Percentiles rank a stretch among this genome's conserved stretches.
Evolutionary conservation across 1,140 invertebrate species (phyloP).

Genomic region (Trachelipus rathkii): DNA sequence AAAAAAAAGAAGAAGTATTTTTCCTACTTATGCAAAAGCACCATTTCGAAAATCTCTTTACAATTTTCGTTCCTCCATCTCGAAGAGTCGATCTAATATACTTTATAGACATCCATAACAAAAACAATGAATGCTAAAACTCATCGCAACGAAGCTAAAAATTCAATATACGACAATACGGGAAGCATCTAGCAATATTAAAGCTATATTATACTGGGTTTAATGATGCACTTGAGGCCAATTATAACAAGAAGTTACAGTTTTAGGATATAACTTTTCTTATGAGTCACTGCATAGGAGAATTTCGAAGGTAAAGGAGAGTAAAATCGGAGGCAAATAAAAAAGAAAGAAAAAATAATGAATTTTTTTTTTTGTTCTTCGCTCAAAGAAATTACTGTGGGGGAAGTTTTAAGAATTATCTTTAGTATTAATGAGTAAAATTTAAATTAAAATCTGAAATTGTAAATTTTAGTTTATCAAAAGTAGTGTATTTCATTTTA

Average conservation of each 20-base stretch:
- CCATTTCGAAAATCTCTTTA: background rate
- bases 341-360: background rate
- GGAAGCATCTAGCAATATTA: slow-evolving; percentile 12
- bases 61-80: background rate
- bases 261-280: slow-evolving; percentile 9
- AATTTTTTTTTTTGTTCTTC: too few species aligned
- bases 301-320: background rate
- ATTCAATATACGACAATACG: slow-evolving; percentile 13
- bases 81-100: background rate
- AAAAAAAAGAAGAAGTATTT: too few species aligned
- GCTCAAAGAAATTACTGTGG: too few species aligned
- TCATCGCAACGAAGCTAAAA: slow-evolving; percentile 6
- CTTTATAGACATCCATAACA: slow-evolving; percentile 7
- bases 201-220: background rate
- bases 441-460: too few species aligned
- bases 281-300: background rate
- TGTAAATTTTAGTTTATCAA: too few species aligned
- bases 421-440: too few species aligned
- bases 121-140: slow-evolving; percentile 10
- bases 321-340: background rate
- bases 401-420: too few species aligned
- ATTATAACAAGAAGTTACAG: slow-evolving; percentile 13
- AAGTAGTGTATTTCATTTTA: too few species aligned
- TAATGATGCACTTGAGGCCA: slow-evolving; percentile 6
- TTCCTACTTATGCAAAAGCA: background rate